Base-by-base conservation (phyloP, 2,888 invertebrate genomes). In the Prionchulus punctatus region DNA sequence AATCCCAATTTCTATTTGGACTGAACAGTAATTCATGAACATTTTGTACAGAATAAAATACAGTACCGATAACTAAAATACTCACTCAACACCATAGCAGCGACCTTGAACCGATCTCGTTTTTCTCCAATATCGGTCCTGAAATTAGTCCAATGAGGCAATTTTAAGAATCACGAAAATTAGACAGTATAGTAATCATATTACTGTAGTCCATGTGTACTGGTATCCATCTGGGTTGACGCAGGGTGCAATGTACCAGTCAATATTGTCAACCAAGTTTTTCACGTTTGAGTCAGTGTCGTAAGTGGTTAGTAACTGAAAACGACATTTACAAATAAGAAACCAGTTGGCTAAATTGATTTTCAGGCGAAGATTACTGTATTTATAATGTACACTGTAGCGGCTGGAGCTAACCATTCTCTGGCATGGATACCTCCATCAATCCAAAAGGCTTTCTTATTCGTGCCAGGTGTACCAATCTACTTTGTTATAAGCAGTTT, bases 1-100 rank as follows among this genome's bases (percentile, higher is more conserved):
- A 23, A 23, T 45, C 47, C 47, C 47, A 45, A 45, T 45, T 45
- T n/a, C 47, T 12, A 23, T 45, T 45, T 7, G 23, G 47, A 23
- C 47, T 45, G 12, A 45, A 45, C 7, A 45, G 7, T 18, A 36
- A 36, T 7, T 12, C 36, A 36, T 7, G 36, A 7, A 18, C 36
- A n/a, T 36, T 36, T 18, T 36, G 18, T 36, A 36, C 18, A 18
- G 36, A 18, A 36, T 7, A 18, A 36, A 7, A 7, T 36, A 36
- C 18, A 12, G 18, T 36, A 36, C 18, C 7, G 18, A 36, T 7
- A 36, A 12, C 18, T n/a, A n/a, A 18, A 23, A 7, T 7, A 45
- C 12, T 45, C 23, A 45, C 47, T 45, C 47, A 23, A 45, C 47
- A 18, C 47, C 47, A 23, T 45, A 45, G 47, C 47, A 45, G n/a